These are phyloP conservation scores for Pelvicachromis taeniatus DNA, from an alignment of 2,113 vertebrate genomes.

Conservation along the genomic window DNA sequence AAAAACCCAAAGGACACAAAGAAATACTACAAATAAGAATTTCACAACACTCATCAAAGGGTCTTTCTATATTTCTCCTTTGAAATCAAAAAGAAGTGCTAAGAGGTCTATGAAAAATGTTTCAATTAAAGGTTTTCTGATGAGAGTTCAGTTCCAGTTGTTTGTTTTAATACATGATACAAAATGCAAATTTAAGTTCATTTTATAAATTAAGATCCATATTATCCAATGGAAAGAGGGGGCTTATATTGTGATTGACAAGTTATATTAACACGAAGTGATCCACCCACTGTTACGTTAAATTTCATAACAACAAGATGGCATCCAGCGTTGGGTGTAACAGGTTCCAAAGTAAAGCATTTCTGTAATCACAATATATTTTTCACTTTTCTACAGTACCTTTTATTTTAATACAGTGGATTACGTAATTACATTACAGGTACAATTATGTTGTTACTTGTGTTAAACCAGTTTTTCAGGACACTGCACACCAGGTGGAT, in stretches of 20 bases:
- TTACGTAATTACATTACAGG: background rate
- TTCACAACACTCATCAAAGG: background rate
- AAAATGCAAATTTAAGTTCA: background rate
- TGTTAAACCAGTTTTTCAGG: background rate
- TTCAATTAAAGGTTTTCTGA: background rate
- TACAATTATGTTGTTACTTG: background rate
- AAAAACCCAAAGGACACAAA: background rate
- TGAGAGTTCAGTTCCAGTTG: background rate
- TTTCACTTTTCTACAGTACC: background rate
- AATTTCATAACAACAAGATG: background rate
- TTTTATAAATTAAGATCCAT: background rate
- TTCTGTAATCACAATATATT: background rate
- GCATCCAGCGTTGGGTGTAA: background rate
- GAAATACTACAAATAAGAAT: background rate
- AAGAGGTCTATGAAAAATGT: background rate
- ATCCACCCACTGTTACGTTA: background rate
- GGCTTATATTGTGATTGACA: background rate
- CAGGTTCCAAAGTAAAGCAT: background rate
- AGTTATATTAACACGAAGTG: background rate
- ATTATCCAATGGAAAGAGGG: accelerated
- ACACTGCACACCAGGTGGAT: too few relatives aligned
- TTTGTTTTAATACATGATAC: background rate
- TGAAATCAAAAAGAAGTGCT: background rate
- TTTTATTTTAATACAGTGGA: background rate
- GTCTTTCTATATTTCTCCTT: background rate